Evolutionary conservation across 2,113 vertebrate species (phyloP), one percentile per base, ranked within the genome.

Genomic region (Antigone vipio): DNA sequence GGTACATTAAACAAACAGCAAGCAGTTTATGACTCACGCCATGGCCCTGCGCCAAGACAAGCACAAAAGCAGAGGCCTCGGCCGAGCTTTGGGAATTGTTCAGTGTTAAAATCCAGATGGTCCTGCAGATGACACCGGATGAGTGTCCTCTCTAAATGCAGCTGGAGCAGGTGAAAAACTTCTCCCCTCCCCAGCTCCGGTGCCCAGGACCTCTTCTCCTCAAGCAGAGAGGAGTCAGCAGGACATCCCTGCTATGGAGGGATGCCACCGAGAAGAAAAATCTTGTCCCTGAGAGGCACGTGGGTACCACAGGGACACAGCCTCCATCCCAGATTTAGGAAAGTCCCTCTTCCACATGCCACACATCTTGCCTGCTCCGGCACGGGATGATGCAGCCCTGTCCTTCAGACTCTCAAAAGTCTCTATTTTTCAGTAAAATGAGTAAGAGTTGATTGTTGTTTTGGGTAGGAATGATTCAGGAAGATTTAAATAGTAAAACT

Each of bases 1-100:
- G 84, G 91, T 85, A 72, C 71, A 68, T 93, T 89, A 92, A 95
- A 92, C 86, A 97, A 80, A 50, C 82, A 94, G 15, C 42, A 13
- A 85, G 60, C 1, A 0, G 22, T 40, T 67, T 20, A 35, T 95
- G 88, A 96, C 68, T 96, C 92, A 92, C 0, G 0, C 2, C 0
- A 0, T 87, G 97, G 97, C 92, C 55, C 47, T 0, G 10, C 0
- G 94, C 97, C 97, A 97, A 89, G 53, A 42, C 73, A 92, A 92
- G 77, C 79, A 92, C 27, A 32, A 42, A 55, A 64, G 50, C 85
- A 64, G 63, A 90, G 74, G 75, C 81, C 77, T 62, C 11, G 2
- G 71, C 78, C 1, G 9, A 91, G 91, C 69, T 64, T 67, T n/a
- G 69, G 69, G 88, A 81, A 50, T 53, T 63, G 45, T 9, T 86